Conservation (phyloP, 2,888 invertebrate species). For the Hypomecis punctinalis region DNA sequence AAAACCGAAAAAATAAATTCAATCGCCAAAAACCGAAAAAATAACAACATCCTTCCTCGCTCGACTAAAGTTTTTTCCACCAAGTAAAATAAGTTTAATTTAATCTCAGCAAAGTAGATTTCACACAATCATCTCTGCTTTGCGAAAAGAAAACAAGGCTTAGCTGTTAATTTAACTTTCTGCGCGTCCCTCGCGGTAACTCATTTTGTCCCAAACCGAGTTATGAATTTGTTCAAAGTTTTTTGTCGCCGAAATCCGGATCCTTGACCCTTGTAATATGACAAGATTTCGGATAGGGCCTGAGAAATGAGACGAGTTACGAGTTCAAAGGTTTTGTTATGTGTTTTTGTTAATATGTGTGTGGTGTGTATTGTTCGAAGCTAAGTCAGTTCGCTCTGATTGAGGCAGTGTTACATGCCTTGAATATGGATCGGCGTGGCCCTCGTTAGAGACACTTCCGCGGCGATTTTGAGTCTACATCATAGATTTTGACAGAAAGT, state of each 20-base stretch:
- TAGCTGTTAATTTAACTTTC: constrained; percentile 62
- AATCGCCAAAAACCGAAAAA: neutral
- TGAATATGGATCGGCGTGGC: too few relatives aligned
- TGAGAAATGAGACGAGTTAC: constrained; percentile 13
- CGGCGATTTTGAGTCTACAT: too few relatives aligned
- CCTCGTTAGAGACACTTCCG: too few relatives aligned
- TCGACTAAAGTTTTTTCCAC: constrained; percentile 3
- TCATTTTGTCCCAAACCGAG: constrained; percentile 57
- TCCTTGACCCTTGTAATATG: constrained; percentile 28
- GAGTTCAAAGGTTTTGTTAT: constrained; percentile 7
- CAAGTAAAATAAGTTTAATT: constrained; percentile 35
- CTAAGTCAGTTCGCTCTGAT: too few relatives aligned
- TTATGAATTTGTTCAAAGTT: constrained; percentile 61
- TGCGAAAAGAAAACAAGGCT: constrained; percentile 31
- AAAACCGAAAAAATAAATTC: too few relatives aligned
- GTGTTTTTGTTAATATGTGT: neutral
- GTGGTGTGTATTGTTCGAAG: neutral
- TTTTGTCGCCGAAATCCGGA: constrained; percentile 42
- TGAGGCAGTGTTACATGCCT: too few relatives aligned
- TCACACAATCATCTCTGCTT: constrained; percentile 23
- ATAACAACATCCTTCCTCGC: neutral
- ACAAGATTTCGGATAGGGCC: constrained; percentile 20
- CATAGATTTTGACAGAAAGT: too few relatives aligned
- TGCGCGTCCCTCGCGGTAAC: constrained; percentile 52
- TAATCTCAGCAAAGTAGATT: constrained; percentile 40